phyloP scores from a whole-genome alignment of 2,888 invertebrate genomes.

The Drosophila seclusa region DNA sequence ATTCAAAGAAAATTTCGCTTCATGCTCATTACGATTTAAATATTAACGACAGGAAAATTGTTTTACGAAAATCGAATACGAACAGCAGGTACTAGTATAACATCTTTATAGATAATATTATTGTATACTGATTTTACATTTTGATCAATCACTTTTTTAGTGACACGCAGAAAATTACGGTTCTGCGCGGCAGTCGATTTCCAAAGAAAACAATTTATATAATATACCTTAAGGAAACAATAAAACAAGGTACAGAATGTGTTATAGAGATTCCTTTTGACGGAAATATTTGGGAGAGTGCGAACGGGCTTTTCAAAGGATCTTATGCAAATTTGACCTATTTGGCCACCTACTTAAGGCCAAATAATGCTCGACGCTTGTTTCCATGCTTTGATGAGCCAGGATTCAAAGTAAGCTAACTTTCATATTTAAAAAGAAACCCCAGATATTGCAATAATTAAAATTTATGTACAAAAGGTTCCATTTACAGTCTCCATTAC shows the following conservation, averaged over 20 bases:
- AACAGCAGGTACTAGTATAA: slow-evolving; percentile 53
- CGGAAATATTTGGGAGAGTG: slow-evolving; percentile 88
- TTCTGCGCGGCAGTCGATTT: slow-evolving; percentile 86
- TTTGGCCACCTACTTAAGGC: slow-evolving; percentile 89
- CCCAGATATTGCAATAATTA: not conserved
- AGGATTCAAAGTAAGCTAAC: slow-evolving; percentile 87
- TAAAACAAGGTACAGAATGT: slow-evolving; percentile 87
- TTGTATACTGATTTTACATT: not conserved
- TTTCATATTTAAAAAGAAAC: too few species aligned
- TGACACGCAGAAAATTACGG: slow-evolving; percentile 43
- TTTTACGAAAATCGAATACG: slow-evolving; percentile 80
- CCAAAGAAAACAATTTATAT: slow-evolving; percentile 88
- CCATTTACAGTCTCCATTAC: slow-evolving; percentile 89
- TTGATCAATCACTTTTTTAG: slow-evolving; percentile 8
- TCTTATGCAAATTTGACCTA: slow-evolving; percentile 87
- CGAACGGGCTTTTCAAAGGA: slow-evolving; percentile 90
- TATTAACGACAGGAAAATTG: slow-evolving; percentile 86
- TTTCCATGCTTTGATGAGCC: slow-evolving; percentile 95
- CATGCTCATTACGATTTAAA: slow-evolving; percentile 89
- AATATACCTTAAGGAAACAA: slow-evolving; percentile 87
- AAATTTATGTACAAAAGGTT: slow-evolving; percentile 86
- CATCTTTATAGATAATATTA: not conserved
- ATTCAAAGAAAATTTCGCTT: slow-evolving; percentile 87
- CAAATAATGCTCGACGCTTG: slow-evolving; percentile 90
- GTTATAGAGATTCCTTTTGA: slow-evolving; percentile 88